Percentiles rank a stretch among this genome's conserved stretches.
These are phyloP conservation scores for Ephialtes manifestator DNA, from an alignment of 2,888 invertebrate species.

Conservation along the genomic window DNA sequence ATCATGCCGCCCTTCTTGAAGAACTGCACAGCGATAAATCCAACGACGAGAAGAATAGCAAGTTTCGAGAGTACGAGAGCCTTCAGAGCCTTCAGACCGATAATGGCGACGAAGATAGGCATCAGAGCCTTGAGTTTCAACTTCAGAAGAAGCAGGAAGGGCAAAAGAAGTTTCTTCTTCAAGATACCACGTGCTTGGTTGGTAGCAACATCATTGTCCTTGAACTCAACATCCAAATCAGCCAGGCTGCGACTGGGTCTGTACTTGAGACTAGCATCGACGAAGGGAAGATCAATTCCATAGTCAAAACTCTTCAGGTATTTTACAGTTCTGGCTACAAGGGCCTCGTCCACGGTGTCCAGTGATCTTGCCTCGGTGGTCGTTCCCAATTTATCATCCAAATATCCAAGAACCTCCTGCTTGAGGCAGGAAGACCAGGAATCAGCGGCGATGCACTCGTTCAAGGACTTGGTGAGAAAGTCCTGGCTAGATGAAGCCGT, in stretches of 20 bases:
- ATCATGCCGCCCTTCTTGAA: constrained; percentile 91
- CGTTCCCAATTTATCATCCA: constrained; percentile 90
- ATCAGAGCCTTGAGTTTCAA: constrained; percentile 94
- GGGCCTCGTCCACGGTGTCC: constrained; percentile 89
- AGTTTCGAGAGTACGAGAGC: constrained; percentile 94
- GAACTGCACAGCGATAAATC: constrained; percentile 93
- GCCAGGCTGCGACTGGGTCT: constrained; percentile 83
- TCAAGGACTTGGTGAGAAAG: constrained; percentile 85
- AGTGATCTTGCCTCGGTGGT: constrained; percentile 81
- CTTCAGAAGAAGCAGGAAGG: constrained; percentile 92
- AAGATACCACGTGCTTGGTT: constrained; percentile 90
- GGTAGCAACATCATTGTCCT: constrained; percentile 79
- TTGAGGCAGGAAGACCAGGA: constrained; percentile 92
- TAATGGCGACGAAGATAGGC: constrained; percentile 93
- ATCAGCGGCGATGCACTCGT: constrained; percentile 90
- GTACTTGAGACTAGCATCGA: constrained; percentile 82
- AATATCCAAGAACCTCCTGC: constrained; percentile 91
- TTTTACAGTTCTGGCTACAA: constrained; percentile 91
- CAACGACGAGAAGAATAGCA: constrained; percentile 93
- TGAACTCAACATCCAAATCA: constrained; percentile 85
- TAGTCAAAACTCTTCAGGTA: constrained; percentile 92
- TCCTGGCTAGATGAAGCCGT: constrained; percentile 83
- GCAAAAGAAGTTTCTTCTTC: constrained; percentile 94
- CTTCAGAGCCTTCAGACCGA: constrained; percentile 94
- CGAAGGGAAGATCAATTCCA: constrained; percentile 89